phyloP scores from a whole-genome alignment of 2,888 invertebrate species.

The Cataglyphis altisquamis region DNA sequence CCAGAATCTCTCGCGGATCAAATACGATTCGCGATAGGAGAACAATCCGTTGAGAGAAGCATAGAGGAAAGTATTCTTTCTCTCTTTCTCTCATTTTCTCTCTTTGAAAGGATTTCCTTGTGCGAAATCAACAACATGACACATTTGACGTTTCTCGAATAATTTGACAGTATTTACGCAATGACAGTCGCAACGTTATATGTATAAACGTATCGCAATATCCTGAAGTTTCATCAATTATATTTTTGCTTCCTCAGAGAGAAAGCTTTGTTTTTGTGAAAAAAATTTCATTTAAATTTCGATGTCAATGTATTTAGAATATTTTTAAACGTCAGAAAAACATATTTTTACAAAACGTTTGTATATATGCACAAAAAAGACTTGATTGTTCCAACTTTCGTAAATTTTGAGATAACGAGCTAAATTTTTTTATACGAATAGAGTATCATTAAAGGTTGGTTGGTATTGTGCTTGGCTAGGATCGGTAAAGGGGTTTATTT shows the following conservation, averaged over 20 bases:
- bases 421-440: no score
- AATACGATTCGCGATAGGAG: conserved; percentile 30
- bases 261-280: no score
- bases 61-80: neutral
- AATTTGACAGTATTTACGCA: neutral
- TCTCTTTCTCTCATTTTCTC: neutral
- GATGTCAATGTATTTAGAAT: no score
- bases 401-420: no score
- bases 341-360: no score
- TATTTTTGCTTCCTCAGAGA: neutral
- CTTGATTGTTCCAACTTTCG: no score
- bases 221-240: neutral
- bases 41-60: neutral
- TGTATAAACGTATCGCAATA: neutral
- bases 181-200: neutral
- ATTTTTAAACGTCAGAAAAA: no score
- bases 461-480: no score
- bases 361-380: no score
- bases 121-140: neutral
- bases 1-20: conserved; percentile 47
- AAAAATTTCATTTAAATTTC: no score
- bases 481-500: no score
- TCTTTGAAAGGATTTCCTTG: neutral
- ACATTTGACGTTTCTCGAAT: neutral
- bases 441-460: no score